Conservation (phyloP, 1,140 invertebrate genomes). For the Rhizoglyphus robini region DNA sequence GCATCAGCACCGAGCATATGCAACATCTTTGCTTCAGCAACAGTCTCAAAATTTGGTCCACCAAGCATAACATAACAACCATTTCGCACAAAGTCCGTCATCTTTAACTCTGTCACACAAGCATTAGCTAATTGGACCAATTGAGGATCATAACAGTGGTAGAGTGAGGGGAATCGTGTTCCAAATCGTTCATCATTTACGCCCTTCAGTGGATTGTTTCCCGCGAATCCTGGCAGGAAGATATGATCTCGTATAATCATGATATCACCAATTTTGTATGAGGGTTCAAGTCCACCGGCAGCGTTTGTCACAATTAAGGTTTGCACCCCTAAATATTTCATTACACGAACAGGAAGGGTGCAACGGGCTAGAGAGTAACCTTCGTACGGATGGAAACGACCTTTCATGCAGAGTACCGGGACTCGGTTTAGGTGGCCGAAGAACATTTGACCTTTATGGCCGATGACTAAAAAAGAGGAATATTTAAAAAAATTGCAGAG, state of each 20-base stretch:
- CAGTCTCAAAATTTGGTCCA: conserved; percentile 85
- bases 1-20: conserved; percentile 75
- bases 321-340: conserved; percentile 78
- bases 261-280: conserved; percentile 78
- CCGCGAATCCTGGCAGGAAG: conserved; percentile 66
- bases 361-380: conserved; percentile 68
- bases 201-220: conserved; percentile 79
- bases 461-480: too few relatives aligned
- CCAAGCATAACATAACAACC: conserved; percentile 84
- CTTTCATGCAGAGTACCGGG: conserved; percentile 83
- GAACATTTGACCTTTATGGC: conserved; percentile 74
- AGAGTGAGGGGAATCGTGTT: conserved; percentile 76
- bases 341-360: conserved; percentile 69
- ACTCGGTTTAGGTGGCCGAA: conserved; percentile 66
- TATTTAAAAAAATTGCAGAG: conserved; percentile 35
- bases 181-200: conserved; percentile 88
- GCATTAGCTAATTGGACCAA: conserved; percentile 54
- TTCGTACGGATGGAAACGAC: conserved; percentile 88
- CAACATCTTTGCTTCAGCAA: conserved; percentile 73
- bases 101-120: conserved; percentile 54
- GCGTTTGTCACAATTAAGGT: conserved; percentile 84
- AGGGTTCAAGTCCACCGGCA: conserved; percentile 74
- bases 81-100: conserved; percentile 55
- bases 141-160: conserved; percentile 64
- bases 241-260: conserved; percentile 95